A percentile compares a stretch with the other conserved stretches of the same genome.
phyloP scores from a whole-genome alignment of 2,113 vertebrate species.

The Polypterus senegalus region DNA sequence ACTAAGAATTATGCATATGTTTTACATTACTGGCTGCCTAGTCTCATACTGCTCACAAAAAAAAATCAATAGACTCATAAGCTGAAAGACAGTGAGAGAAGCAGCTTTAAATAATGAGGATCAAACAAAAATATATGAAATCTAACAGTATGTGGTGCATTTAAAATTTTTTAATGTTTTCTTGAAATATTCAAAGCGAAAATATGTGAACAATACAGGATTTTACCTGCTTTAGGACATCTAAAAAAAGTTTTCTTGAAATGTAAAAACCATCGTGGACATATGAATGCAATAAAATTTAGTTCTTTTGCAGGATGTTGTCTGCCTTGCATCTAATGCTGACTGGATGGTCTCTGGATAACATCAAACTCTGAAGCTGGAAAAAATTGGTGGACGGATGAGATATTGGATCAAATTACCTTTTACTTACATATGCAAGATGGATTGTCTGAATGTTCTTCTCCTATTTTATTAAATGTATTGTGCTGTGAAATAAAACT shows the following conservation, averaged over 20 bases:
- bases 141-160: not conserved
- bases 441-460: no score
- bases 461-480: no score
- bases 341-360: no score
- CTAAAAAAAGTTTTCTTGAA: not conserved
- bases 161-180: not conserved
- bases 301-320: no score
- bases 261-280: not conserved
- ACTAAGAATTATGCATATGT: constrained; percentile 17
- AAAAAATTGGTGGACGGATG: no score
- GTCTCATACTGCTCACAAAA: not conserved
- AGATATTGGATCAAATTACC: no score
- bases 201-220: not conserved
- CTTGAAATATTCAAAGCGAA: not conserved
- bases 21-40: constrained; percentile 14
- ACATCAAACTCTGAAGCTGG: no score
- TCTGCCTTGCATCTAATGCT: no score
- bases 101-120: not conserved
- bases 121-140: not conserved
- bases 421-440: no score
- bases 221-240: not conserved
- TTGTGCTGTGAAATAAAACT: no score
- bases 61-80: constrained; percentile 1
- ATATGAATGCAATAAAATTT: constrained; percentile 10
- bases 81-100: constrained; percentile 3